phyloP scores from a whole-genome alignment of 1,140 invertebrate genomes.

The Drosophila baimaii region DNA sequence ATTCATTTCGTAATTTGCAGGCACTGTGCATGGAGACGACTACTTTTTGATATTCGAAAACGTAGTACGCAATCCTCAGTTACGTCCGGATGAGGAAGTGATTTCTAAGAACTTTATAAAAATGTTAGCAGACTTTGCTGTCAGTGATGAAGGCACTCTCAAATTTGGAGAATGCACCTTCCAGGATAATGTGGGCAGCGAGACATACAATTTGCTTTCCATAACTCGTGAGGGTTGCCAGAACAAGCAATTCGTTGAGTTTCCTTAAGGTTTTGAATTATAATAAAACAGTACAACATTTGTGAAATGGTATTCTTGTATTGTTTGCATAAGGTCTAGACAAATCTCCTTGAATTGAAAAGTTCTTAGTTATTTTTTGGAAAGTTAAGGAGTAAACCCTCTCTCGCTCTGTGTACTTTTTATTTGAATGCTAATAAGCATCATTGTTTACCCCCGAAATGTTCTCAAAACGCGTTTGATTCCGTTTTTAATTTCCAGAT shows the following conservation, averaged over 20 bases:
- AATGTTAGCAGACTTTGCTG: slow-evolving; percentile 57
- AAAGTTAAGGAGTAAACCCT: not conserved
- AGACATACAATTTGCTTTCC: slow-evolving; percentile 14
- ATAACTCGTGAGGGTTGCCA: slow-evolving; percentile 25
- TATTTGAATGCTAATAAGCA: not conserved
- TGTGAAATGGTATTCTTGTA: not conserved
- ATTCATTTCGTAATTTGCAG: slow-evolving; percentile 1
- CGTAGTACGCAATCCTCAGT: not conserved
- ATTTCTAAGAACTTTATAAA: slow-evolving; percentile 54
- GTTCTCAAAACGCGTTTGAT: slow-evolving; percentile 24
- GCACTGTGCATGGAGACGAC: slow-evolving; percentile 71
- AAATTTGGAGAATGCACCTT: slow-evolving; percentile 30
- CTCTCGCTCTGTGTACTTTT: not conserved
- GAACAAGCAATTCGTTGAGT: slow-evolving; percentile 26
- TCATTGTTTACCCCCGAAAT: slow-evolving; percentile 2
- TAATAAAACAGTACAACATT: slow-evolving; percentile 12
- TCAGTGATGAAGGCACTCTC: slow-evolving; percentile 6
- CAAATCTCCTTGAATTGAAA: not conserved
- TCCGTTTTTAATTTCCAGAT: not conserved
- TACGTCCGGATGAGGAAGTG: slow-evolving; percentile 40
- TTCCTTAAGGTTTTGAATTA: slow-evolving; percentile 7
- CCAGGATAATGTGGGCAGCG: slow-evolving; percentile 29
- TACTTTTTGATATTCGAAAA: slow-evolving; percentile 57
- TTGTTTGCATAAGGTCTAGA: not conserved
- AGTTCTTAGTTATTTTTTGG: too few species aligned